Percentiles rank a stretch among this genome's conserved stretches.
Conservation (phyloP, 2,888 invertebrate species). For the Drosophila hamatofila region DNA sequence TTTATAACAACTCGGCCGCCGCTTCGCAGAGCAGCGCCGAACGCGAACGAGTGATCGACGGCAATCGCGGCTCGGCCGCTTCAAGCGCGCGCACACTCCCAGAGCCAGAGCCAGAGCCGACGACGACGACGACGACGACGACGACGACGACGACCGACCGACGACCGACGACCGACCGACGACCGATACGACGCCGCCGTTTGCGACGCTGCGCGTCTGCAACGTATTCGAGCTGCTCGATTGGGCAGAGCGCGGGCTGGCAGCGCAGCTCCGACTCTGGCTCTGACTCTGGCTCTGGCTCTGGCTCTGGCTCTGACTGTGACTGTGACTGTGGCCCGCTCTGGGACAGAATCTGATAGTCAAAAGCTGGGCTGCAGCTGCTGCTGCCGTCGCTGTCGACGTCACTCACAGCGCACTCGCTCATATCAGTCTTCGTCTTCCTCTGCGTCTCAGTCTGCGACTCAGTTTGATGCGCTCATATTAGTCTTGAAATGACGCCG, state of each 20-base stretch:
- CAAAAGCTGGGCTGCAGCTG: constrained; percentile 47
- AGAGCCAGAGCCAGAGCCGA: constrained; percentile 36
- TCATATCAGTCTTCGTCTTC: constrained; percentile 29
- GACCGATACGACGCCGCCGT: constrained; percentile 39
- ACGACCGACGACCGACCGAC: constrained; percentile 23
- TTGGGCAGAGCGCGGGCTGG: constrained; percentile 38
- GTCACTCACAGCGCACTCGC: constrained; percentile 24
- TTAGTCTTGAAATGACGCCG: constrained; percentile 32
- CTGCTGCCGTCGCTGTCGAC: constrained; percentile 31
- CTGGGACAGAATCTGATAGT: constrained; percentile 61
- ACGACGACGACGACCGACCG: constrained; percentile 22
- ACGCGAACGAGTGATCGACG: constrained; percentile 77
- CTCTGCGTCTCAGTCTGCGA: constrained; percentile 9
- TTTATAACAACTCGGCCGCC: constrained; percentile 84
- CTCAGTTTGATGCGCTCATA: constrained; percentile 51
- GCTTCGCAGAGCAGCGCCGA: constrained; percentile 74
- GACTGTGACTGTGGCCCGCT: constrained; percentile 37
- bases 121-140: constrained; percentile 17
- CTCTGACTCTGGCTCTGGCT: constrained; percentile 28
- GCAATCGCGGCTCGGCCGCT: constrained; percentile 71
- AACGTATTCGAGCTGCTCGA: constrained; percentile 48
- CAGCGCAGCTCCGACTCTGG: constrained; percentile 34
- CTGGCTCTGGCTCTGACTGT: constrained; percentile 28
- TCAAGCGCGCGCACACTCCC: constrained; percentile 72
- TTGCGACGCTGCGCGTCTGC: constrained; percentile 45